Percentiles rank a stretch among this genome's conserved stretches.
Evolutionary conservation across 2,113 vertebrate species (phyloP).

Genomic region (Malurus elegans): DNA sequence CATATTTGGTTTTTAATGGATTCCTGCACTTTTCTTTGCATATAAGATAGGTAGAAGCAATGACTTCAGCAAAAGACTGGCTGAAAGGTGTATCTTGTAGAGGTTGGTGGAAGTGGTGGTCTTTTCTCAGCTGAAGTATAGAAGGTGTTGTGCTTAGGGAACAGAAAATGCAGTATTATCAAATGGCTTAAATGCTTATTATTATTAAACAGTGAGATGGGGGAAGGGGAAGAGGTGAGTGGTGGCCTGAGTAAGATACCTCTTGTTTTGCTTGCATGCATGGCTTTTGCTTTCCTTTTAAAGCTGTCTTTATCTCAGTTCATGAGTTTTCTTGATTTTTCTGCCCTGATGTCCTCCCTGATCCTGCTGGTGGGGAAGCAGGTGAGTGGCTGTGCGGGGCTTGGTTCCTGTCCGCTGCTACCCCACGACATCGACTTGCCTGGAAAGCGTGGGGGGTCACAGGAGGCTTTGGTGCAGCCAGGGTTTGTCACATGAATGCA

Average conservation of each 20-base stretch:
- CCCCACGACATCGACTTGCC: rapidly evolving
- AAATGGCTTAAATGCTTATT: neutral
- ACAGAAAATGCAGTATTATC: neutral
- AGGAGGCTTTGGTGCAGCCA: neutral
- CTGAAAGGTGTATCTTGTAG: neutral
- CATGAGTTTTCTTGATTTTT: neutral
- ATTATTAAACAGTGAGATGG: neutral
- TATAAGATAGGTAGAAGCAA: neutral
- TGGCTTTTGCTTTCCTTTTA: neutral
- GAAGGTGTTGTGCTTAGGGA: neutral
- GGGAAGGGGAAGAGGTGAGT: neutral
- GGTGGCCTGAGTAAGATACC: neutral
- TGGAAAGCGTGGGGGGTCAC: neutral
- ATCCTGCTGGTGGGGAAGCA: no score
- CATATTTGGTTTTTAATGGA: neutral
- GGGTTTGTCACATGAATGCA: neutral
- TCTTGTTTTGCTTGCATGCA: neutral
- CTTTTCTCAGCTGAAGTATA: neutral
- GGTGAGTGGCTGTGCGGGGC: rapidly evolving
- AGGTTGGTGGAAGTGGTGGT: neutral
- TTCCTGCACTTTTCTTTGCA: neutral
- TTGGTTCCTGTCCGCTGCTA: neutral
- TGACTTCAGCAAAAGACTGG: neutral
- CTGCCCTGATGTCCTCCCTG: neutral
- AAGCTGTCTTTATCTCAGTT: neutral